Evolutionary conservation across 2,113 vertebrate species (phyloP).

Genomic region (Charina bottae): DNA sequence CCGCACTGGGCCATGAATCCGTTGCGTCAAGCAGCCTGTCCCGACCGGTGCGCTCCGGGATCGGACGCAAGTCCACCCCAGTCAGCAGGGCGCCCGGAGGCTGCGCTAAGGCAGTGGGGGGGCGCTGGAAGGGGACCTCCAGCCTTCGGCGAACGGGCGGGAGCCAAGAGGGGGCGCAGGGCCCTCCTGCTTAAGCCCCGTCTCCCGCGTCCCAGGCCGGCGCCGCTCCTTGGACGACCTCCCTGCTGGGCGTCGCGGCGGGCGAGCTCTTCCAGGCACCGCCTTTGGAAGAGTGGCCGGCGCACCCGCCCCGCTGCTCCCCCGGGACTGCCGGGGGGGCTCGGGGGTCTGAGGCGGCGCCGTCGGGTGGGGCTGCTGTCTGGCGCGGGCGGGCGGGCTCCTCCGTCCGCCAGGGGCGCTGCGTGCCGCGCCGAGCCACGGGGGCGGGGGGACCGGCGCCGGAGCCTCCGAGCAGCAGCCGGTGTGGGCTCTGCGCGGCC

Average conservation of each 20-base stretch:
- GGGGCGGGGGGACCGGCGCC: not conserved
- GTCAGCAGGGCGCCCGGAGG: no score
- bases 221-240: not conserved
- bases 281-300: not conserved
- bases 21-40: no score
- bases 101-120: no score
- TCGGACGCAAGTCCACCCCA: not conserved
- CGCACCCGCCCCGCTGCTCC: not conserved
- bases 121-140: no score
- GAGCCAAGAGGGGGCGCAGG: no score
- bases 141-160: not conserved
- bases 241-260: not conserved
- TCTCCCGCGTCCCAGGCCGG: not conserved
- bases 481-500: slow-evolving; percentile 28
- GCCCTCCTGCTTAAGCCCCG: not conserved
- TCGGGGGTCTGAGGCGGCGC: not conserved
- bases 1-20: not conserved
- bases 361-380: not conserved
- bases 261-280: not conserved
- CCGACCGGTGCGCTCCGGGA: not conserved
- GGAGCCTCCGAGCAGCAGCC: not conserved
- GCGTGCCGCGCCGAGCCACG: not conserved
- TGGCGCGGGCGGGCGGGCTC: not conserved
- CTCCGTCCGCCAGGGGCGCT: slow-evolving; percentile 20
- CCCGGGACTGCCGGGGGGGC: not conserved